Base-by-base conservation (phyloP, 2,797 vertebrate genomes). In the Gymnopithys bicolor region DNA sequence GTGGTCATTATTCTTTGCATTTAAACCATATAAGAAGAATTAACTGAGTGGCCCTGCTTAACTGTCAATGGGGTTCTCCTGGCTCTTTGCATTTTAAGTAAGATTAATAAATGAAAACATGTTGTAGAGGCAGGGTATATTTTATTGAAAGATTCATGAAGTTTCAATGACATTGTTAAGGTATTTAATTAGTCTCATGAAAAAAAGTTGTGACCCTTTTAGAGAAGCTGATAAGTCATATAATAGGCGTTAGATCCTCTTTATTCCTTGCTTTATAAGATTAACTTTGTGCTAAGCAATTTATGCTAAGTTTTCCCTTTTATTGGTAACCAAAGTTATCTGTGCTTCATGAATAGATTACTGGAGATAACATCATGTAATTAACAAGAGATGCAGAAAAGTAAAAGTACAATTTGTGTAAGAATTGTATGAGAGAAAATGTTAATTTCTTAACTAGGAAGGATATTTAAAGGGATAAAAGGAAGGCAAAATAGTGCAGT, bases 241-340 rank as follows among this genome's bases (percentile, higher is more conserved):
- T 96, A 98, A 98, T 98, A 98, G 98, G 97, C 96, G 96, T 98
- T 98, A 98, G 98, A 98, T 98, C 98, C 97, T 96, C 97, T 98
- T 98, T 98, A 98, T 98, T 98, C 97, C 97, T 95, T 90, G 92
- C 96, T 97, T 97, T 97, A 97, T 97, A 97, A 97, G 98, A 99
- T 99, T 99, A 99, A 99, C 98, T 99, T 99, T 98, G 98, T 98
- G 97, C 98, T 98, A 98, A 99, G 99, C 98, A 99, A 99, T 98
- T 99, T 99, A 98, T 98, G 98, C 98, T 98, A 97, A 98, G 93
- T 98, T 98, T 98, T 96, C 95, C 71, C 97, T 97, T 97, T 98
- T 98, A 98, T 97, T 97, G 91, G 94, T 97, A 97, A 98, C 98
- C 96, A 98, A 98, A 97, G 97, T 98, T 98, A 98, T 98, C 98